These are phyloP conservation scores for Didymodactylos carnosus DNA, from an alignment of 2,888 invertebrate species.

Conservation along the genomic window DNA sequence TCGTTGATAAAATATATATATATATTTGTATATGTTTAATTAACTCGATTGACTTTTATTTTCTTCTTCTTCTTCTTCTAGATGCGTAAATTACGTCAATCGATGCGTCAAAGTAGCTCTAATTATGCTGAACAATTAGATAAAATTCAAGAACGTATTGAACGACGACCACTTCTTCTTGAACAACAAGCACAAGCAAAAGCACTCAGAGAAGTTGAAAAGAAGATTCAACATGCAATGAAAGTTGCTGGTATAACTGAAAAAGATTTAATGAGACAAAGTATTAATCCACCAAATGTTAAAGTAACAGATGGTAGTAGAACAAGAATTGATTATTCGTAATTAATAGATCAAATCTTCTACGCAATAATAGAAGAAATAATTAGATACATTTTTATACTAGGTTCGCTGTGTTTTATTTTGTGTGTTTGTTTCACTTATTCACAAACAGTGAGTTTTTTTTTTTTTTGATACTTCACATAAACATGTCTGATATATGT, in stretches of 20 bases:
- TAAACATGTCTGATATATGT: no score
- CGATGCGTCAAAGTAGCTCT: neutral
- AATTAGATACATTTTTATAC: no score
- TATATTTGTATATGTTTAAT: neutral
- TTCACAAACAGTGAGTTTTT: no score
- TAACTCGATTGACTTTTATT: neutral
- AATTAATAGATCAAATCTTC: neutral
- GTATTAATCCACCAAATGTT: neutral
- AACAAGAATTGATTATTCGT: neutral
- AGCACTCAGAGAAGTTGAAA: neutral
- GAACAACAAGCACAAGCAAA: neutral
- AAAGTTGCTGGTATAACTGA: neutral
- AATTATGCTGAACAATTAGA: neutral
- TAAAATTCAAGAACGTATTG: neutral
- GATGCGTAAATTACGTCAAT: neutral
- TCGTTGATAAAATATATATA: no score
- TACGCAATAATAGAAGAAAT: no score
- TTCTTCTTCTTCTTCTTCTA: neutral
- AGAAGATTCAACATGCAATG: neutral
- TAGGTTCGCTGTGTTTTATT: no score
- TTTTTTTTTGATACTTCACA: no score
- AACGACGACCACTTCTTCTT: neutral
- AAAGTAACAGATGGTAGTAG: neutral
- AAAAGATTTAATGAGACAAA: neutral
- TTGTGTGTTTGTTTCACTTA: no score